Conservation (phyloP, 2,113 vertebrate genomes). For the Larimichthys polyactis region DNA sequence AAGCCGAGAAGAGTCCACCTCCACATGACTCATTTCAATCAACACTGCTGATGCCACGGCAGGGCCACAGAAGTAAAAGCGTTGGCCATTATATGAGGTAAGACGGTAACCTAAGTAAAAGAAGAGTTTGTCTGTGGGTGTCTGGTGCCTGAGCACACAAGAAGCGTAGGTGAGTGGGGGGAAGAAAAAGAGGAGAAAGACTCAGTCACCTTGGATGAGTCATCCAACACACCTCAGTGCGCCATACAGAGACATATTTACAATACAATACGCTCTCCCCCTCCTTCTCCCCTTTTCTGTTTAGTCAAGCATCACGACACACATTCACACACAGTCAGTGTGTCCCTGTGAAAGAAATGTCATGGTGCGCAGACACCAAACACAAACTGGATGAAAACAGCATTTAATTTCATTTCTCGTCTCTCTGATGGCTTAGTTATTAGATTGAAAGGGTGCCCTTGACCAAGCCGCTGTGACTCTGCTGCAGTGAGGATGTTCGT, state of each 20-base stretch:
- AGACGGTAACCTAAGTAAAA: constrained; percentile 50
- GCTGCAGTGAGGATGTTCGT: constrained; percentile 24
- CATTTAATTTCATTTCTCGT: constrained; percentile 54
- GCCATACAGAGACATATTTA: constrained; percentile 39
- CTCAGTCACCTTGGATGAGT: constrained; percentile 69
- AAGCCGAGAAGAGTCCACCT: constrained; percentile 27
- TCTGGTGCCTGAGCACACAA: constrained; percentile 16
- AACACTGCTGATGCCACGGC: not conserved
- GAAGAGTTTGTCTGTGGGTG: constrained; percentile 18
- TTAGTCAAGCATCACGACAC: constrained; percentile 51
- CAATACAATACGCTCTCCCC: constrained; percentile 27
- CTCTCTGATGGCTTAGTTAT: constrained; percentile 38
- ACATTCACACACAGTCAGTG: constrained; percentile 37
- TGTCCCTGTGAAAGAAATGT: constrained; percentile 48
- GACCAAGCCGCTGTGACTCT: constrained; percentile 36
- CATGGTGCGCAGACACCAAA: constrained; percentile 14
- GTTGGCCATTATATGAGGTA: not conserved
- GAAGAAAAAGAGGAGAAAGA: constrained; percentile 25
- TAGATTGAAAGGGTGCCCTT: constrained; percentile 68
- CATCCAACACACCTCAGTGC: constrained; percentile 53
- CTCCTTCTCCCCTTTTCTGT: constrained; percentile 5
- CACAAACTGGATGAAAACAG: constrained; percentile 45
- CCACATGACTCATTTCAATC: constrained; percentile 40
- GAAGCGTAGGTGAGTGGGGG: constrained; percentile 24
- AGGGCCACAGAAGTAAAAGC: constrained; percentile 8